These are phyloP conservation scores for Protobothrops mucrosquamatus DNA, from an alignment of 2,113 vertebrate genomes.

Conservation along the genomic window DNA sequence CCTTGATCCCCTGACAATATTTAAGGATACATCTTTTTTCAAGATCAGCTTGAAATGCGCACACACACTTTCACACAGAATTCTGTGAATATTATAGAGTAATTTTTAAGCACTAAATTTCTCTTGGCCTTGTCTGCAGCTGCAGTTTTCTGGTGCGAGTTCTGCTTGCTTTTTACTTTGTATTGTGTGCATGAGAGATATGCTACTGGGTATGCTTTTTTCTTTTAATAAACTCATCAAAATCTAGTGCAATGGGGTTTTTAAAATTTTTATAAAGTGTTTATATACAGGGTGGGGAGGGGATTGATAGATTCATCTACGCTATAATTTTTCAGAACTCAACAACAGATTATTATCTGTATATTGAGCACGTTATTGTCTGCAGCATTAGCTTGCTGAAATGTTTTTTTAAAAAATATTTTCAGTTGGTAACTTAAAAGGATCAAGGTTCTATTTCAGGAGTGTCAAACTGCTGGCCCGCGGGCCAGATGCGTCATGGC, in stretches of 20 bases:
- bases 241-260: slow-evolving; percentile 53
- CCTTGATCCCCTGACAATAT: slow-evolving; percentile 30
- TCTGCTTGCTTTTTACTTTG: slow-evolving; percentile 39
- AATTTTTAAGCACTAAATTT: slow-evolving; percentile 28
- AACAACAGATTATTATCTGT: slow-evolving; percentile 44
- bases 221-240: slow-evolving; percentile 59
- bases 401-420: slow-evolving; percentile 38
- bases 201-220: slow-evolving; percentile 60
- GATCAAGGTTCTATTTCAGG: not conserved
- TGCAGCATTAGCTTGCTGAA: slow-evolving; percentile 19
- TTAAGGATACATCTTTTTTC: slow-evolving; percentile 42
- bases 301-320: not conserved
- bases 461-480: too few species aligned
- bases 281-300: not conserved
- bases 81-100: slow-evolving; percentile 41
- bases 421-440: slow-evolving; percentile 46
- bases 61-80: not conserved
- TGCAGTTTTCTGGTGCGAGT: slow-evolving; percentile 40
- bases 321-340: slow-evolving; percentile 42
- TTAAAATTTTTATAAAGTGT: slow-evolving; percentile 45
- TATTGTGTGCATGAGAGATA: slow-evolving; percentile 52
- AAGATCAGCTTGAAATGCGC: slow-evolving; percentile 15
- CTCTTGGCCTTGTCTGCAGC: not conserved
- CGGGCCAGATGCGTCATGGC: too few species aligned
- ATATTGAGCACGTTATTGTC: slow-evolving; percentile 45